These are phyloP conservation scores for Menura novaehollandiae DNA, from an alignment of 2,113 vertebrate species.

Conservation along the genomic window DNA sequence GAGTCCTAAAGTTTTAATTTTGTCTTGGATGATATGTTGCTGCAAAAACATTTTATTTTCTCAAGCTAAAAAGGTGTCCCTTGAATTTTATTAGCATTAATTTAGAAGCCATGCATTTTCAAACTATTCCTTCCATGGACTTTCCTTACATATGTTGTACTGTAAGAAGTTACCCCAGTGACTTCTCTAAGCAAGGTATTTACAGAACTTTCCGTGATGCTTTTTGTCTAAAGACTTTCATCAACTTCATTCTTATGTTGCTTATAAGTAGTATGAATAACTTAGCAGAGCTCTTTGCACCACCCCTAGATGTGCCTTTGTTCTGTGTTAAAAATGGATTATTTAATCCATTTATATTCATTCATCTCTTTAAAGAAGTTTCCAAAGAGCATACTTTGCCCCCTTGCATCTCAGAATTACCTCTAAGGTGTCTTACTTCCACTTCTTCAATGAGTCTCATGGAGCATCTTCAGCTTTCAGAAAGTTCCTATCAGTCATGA, in stretches of 20 bases:
- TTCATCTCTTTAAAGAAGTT: not conserved
- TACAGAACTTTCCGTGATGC: not conserved
- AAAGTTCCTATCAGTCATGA: not conserved
- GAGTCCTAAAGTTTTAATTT: not conserved
- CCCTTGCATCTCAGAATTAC: not conserved
- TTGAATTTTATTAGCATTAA: not conserved
- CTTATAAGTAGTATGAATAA: not conserved
- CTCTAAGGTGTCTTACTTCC: not conserved
- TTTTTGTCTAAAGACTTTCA: not conserved
- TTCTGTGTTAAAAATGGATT: not conserved
- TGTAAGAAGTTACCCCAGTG: not conserved
- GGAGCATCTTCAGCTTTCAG: not conserved
- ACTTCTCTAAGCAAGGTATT: not conserved
- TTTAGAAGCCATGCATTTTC: not conserved
- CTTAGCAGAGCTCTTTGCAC: not conserved
- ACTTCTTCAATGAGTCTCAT: not conserved
- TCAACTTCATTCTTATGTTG: not conserved
- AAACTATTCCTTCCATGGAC: not conserved
- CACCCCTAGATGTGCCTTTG: not conserved
- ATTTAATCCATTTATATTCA: not conserved
- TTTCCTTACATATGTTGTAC: not conserved
- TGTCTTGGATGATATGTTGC: not conserved
- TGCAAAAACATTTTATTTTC: not conserved
- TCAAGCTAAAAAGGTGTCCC: not conserved
- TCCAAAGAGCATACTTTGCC: not conserved